Base-by-base conservation (phyloP, 2,797 vertebrate genomes). In the Argyrosomus regius region DNA sequence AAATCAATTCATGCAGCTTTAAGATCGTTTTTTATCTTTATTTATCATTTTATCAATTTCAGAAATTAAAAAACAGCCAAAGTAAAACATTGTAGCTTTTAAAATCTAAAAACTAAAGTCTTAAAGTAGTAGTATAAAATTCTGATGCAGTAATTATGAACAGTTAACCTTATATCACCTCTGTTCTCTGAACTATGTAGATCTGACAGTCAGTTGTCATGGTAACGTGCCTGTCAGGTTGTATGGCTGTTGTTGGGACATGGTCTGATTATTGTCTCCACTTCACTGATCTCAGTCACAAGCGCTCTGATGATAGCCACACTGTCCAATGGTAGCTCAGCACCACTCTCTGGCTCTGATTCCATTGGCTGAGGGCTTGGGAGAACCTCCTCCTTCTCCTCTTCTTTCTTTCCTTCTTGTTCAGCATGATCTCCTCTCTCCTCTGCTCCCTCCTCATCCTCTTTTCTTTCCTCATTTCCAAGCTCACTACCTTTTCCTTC, bases 211-310 rank as follows among this genome's bases (percentile, higher is more conserved):
- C 17, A 7, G 67, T 75, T 68, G 64, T 57, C 66, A 52, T 60
- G 57, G 70, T 54, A 24, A 28, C 16, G 5, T 7, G 56, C 46
- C 6, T 66, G 18, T 86, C 57, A 81, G 24, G 64, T 26, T 24
- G 64, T 60, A 16, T 22, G 53, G 72, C 70, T 81, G 79, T 60
- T 72, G 60, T 18, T 49, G 31, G 76, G 22, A 72, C 22, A 48
- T 52, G 67, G 85, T 64, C 18, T 48, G 58, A 73, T n/a, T 16
- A 86, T 62, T 2, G 67, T 82, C 65, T 95, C 83, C 41, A 94
- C 88, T 22, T 94, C 93, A 14, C 80, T 93, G 22, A 93, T 62
- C 88, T 95, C 95, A n/a, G 81, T 84, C 83, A 95, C 90, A 18
- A 95, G 90, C 1, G 92, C 90, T 82, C 94, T 91, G 86, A 95